phyloP scores from a whole-genome alignment of 2,113 vertebrate genomes.

The Malurus cyaneus region DNA sequence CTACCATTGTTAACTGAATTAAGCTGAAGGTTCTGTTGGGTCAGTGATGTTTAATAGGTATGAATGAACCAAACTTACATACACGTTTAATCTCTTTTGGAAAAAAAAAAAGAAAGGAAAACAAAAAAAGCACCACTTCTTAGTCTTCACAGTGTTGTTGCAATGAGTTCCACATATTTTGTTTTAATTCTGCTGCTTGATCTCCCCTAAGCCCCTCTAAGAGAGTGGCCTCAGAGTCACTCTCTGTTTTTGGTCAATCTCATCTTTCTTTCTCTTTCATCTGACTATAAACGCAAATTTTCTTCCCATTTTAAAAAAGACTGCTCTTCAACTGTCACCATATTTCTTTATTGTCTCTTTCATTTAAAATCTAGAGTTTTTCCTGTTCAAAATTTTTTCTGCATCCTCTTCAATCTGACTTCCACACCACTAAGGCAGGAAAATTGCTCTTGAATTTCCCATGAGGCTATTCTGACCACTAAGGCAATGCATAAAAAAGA shows the following conservation, averaged over 20 bases:
- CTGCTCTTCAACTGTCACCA: background rate
- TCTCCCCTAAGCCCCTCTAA: background rate
- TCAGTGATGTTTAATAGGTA: background rate
- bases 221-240: background rate
- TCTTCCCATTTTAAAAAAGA: background rate
- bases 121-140: background rate
- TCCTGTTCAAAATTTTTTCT: background rate
- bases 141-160: background rate
- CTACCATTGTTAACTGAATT: background rate
- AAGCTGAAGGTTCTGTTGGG: background rate
- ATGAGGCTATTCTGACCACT: background rate
- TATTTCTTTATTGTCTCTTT: background rate
- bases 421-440: background rate
- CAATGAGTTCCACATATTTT: background rate
- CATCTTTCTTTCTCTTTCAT: background rate
- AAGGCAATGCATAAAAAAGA: constrained; percentile 1
- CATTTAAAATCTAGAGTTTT: background rate
- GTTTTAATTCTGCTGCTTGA: background rate
- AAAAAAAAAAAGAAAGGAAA: accelerated
- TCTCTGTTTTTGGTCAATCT: background rate
- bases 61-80: background rate
- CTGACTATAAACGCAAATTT: background rate
- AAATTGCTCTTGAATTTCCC: background rate
- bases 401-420: background rate
- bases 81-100: background rate